Conservation (phyloP, 2,888 invertebrate genomes). For the Tipula helvola region DNA sequence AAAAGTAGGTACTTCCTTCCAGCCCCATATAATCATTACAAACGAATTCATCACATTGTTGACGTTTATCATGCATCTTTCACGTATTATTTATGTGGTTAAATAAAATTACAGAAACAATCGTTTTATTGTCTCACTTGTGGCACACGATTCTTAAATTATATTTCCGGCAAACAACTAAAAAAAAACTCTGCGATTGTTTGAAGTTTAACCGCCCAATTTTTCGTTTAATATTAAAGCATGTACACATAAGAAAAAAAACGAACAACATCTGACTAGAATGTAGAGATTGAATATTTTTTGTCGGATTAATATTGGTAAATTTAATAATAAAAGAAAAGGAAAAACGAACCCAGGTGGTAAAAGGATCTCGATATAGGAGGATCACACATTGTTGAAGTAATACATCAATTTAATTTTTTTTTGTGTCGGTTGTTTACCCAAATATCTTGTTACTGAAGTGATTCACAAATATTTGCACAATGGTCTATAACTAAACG, state of each 20-base stretch:
- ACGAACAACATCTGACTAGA: not conserved
- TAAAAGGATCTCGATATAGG: not conserved
- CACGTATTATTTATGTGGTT: not conserved
- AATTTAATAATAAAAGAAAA: not conserved
- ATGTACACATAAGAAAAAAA: not conserved
- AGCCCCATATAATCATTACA: not conserved
- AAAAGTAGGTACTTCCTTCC: not conserved
- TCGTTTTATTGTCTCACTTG: not conserved
- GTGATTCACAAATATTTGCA: not conserved
- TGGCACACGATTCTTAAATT: not conserved
- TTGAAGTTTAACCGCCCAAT: not conserved
- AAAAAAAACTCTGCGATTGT: not conserved
- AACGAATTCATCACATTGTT: not conserved
- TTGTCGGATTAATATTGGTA: not conserved
- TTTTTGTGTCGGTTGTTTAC: not conserved
- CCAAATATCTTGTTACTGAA: not conserved
- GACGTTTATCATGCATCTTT: not conserved
- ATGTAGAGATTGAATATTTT: not conserved
- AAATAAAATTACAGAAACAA: not conserved
- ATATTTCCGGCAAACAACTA: not conserved
- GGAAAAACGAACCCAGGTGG: not conserved
- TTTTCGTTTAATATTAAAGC: not conserved
- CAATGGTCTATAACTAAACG: not conserved
- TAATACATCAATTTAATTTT: not conserved
- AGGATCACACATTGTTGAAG: not conserved